Conservation (phyloP, 2,797 vertebrate species). For the Potorous gilbertii region DNA sequence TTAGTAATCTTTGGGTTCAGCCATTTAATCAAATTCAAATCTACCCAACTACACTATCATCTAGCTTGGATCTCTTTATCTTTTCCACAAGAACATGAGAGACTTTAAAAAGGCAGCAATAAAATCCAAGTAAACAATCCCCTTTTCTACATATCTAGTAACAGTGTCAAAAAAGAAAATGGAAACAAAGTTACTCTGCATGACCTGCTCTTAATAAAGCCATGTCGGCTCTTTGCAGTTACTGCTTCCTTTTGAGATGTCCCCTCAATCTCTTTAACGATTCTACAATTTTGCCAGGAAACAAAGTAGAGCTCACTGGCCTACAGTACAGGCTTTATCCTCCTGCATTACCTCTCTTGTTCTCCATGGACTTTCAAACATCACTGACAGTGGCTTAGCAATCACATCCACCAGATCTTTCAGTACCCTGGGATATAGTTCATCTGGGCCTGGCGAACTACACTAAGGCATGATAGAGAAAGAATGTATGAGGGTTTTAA, state of each 20-base stretch:
- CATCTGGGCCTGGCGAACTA: background rate
- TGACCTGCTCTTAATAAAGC: background rate
- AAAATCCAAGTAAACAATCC: background rate
- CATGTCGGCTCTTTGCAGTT: background rate
- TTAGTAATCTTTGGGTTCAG: background rate
- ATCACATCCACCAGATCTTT: conserved; percentile 10
- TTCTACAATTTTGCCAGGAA: background rate
- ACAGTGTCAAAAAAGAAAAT: background rate
- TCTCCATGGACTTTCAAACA: conserved; percentile 10
- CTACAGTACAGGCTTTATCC: background rate
- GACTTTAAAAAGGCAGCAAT: background rate
- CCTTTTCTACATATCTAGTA: background rate
- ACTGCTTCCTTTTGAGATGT: background rate
- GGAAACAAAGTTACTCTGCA: background rate
- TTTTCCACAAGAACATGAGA: conserved; percentile 1
- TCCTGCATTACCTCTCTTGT: conserved; percentile 6
- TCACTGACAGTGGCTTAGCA: conserved; percentile 6
- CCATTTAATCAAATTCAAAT: background rate
- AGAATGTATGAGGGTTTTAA: background rate
- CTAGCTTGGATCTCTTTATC: background rate
- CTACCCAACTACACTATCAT: background rate
- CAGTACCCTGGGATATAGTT: conserved; percentile 9
- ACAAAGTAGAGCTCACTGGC: background rate
- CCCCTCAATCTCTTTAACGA: background rate
- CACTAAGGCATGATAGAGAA: conserved; percentile 10